Percentiles rank a stretch among this genome's conserved stretches.
These are phyloP conservation scores for Machimus rusticus DNA, from an alignment of 2,888 invertebrate species.

Conservation along the genomic window DNA sequence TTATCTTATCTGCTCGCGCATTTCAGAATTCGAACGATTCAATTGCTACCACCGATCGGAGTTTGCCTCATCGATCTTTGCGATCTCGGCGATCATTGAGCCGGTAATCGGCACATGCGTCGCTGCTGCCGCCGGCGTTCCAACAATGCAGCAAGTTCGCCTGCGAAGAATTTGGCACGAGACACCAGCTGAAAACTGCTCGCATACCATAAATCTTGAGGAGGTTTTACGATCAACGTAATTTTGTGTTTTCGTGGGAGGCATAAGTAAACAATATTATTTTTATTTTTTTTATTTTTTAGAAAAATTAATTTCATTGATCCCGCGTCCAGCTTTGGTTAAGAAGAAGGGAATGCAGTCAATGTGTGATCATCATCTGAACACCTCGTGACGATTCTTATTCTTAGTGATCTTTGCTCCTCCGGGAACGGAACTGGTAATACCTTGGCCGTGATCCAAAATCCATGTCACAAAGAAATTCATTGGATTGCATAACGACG, in stretches of 20 bases:
- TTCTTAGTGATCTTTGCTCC: not conserved
- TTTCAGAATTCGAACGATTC: not conserved
- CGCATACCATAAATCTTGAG: not conserved
- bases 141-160: not conserved
- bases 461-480: not conserved
- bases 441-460: not conserved
- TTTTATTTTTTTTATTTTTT: not conserved
- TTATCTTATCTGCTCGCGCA: not conserved
- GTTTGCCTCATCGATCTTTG: not conserved
- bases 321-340: not conserved
- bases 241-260: not conserved
- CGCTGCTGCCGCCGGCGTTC: not conserved
- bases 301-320: not conserved
- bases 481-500: not conserved
- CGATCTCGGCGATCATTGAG: not conserved
- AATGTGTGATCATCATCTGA: not conserved
- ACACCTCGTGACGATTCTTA: not conserved
- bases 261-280: not conserved
- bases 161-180: slow-evolving; percentile 7
- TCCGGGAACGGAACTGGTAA: not conserved
- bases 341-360: not conserved
- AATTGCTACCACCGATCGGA: not conserved
- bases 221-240: not conserved
- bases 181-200: not conserved
- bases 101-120: not conserved